Percentiles rank a stretch among this genome's conserved stretches.
Conservation (phyloP, 2,797 vertebrate genomes). For the Pseudochirops corinnae region DNA sequence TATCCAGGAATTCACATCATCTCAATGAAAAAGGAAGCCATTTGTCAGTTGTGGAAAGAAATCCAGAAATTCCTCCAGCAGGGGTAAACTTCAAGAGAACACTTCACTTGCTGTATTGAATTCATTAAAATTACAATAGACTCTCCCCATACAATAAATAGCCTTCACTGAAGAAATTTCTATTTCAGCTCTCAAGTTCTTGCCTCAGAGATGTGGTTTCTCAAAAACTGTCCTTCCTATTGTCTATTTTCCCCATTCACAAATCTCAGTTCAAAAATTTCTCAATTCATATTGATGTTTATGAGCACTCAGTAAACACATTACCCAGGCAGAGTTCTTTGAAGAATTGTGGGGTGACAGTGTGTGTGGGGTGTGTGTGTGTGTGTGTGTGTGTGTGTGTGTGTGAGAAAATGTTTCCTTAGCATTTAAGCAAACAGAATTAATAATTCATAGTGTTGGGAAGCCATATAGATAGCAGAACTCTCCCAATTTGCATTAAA, state of each 20-base stretch:
- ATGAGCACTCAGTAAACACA: slow-evolving; percentile 45
- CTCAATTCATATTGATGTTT: slow-evolving; percentile 19
- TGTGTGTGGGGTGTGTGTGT: not conserved
- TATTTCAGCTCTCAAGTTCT: slow-evolving; percentile 26
- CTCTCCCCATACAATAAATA: not conserved
- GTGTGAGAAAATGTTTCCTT: slow-evolving; percentile 38
- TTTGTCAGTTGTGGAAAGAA: not conserved
- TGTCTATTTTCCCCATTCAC: slow-evolving; percentile 35
- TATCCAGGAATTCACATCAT: not conserved
- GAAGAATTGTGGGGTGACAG: not conserved
- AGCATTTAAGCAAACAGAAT: slow-evolving; percentile 41
- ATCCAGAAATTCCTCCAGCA: not conserved
- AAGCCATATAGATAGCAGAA: not conserved
- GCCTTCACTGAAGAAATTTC: not conserved
- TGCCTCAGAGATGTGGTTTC: slow-evolving; percentile 52
- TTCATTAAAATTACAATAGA: not conserved
- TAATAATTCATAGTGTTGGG: not conserved
- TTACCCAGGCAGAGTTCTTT: not conserved
- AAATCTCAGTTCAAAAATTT: slow-evolving; percentile 8
- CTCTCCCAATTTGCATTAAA: not conserved
- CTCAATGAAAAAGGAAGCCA: not conserved
- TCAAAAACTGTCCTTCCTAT: slow-evolving; percentile 53
- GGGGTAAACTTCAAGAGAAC: not conserved
- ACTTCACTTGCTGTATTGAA: not conserved
- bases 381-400: not conserved